A percentile compares a stretch with the other conserved stretches of the same genome.
Conservation (phyloP, 2,888 invertebrate genomes). For the Cheilosia pagana region DNA sequence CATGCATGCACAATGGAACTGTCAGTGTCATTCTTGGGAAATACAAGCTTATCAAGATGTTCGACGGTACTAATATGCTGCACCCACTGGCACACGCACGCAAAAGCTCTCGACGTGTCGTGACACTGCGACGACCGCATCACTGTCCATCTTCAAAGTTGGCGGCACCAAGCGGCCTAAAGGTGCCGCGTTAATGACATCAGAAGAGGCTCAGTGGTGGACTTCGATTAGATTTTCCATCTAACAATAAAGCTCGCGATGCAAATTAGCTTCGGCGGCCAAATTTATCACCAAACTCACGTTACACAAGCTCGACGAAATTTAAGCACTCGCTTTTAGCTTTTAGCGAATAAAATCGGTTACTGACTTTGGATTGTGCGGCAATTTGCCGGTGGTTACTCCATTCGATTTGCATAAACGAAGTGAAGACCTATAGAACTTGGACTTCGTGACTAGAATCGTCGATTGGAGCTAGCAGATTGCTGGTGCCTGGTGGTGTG, state of each 20-base stretch:
- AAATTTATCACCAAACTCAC: slow-evolving; percentile 30
- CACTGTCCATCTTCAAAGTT: slow-evolving; percentile 38
- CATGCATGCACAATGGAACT: slow-evolving; percentile 10
- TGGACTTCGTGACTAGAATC: slow-evolving; percentile 68
- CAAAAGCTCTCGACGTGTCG: slow-evolving; percentile 9
- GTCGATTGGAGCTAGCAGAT: slow-evolving; percentile 43
- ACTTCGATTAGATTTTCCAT: slow-evolving; percentile 14
- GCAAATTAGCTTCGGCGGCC: slow-evolving; percentile 21
- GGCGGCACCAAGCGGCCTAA: slow-evolving; percentile 10
- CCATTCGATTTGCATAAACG: slow-evolving; percentile 65
- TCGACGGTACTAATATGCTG: slow-evolving; percentile 22
- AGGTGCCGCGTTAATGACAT: slow-evolving; percentile 52
- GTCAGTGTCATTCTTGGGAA: slow-evolving; percentile 29
- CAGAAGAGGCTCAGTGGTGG: slow-evolving; percentile 56
- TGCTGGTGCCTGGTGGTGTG: slow-evolving; percentile 19
- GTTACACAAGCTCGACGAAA: slow-evolving; percentile 25
- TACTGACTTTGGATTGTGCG: slow-evolving; percentile 47
- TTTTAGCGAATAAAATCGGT: slow-evolving; percentile 59
- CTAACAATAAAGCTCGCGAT: slow-evolving; percentile 43
- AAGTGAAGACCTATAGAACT: slow-evolving; percentile 62
- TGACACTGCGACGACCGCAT: slow-evolving; percentile 8
- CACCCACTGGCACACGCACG: slow-evolving; percentile 55
- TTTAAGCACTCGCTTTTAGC: slow-evolving; percentile 49
- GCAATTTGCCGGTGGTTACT: slow-evolving; percentile 24
- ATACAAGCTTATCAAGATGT: slow-evolving; percentile 23